Base-by-base conservation (phyloP, 2,113 vertebrate genomes). In the Isichthys henryi region DNA sequence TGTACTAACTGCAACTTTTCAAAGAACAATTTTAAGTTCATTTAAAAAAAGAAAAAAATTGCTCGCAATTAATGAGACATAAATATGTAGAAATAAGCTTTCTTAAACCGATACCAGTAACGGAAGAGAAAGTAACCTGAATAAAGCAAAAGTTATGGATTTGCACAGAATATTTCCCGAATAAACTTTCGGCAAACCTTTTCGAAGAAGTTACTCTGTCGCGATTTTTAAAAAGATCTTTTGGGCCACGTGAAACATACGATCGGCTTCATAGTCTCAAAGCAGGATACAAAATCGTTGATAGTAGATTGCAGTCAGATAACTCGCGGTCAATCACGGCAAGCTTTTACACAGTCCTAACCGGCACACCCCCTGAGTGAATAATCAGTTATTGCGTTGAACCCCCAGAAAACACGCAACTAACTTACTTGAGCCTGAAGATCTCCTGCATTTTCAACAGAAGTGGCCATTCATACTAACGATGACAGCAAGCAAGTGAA, bases 361-460 rank as follows among this genome's bases (percentile, higher is more conserved):
- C 48, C 27, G 2, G 17, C 13, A 86, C 27, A 49, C 2, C 48
- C 50, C n/a, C 85, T 31, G 8, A 87, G n/a, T 9, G 43, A 45
- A 83, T 48, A 45, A 46, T 11, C 80, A 83, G 15, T 17, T 23
- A 83, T n/a, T 84, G 45, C 8, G 17, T 5, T 3, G 82, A 11
- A 70, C 10, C 35, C 82, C 21, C 21, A 48, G 23, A 46, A n/a
- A 46, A 84, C 23, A 48, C 43, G 21, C n/a, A n/a, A 39, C 80
- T 48, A 45, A 62, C 92, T 93, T 91, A 96, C 96, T 92, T 96
- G 96, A 92, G 93, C 53, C 90, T 94, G 95, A 8, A 96, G 93
- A 89, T 96, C 95, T n/a, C 6, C 93, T 17, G 88, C 93, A 91
- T 92, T 92, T 58, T 91, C 95, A 21, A 45, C 21, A 45, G 13